These are phyloP conservation scores for Lycophotia porphyrea DNA, from an alignment of 2,888 invertebrate genomes.

Conservation along the genomic window DNA sequence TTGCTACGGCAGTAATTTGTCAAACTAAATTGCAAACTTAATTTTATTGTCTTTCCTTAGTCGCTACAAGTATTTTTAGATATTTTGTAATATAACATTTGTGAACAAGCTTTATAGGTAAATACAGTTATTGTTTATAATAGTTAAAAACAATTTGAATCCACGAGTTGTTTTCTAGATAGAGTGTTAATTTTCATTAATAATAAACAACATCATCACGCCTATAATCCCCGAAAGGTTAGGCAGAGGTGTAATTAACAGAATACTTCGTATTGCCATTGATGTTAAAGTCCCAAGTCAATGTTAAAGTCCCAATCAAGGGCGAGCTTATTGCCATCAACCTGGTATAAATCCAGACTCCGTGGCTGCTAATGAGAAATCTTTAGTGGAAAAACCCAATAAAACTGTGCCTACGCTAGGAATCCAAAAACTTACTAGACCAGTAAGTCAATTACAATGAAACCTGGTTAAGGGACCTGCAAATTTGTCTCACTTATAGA, in stretches of 20 bases:
- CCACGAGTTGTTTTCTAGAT: neutral
- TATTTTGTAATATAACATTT: neutral
- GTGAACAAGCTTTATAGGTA: neutral
- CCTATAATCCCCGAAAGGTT: neutral
- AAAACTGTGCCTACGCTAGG: too few relatives aligned
- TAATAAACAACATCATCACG: neutral
- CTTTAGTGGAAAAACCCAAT: too few relatives aligned
- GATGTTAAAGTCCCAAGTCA: too few relatives aligned
- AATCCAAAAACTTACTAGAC: too few relatives aligned
- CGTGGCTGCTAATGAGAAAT: too few relatives aligned
- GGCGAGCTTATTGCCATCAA: too few relatives aligned
- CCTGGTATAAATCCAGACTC: too few relatives aligned
- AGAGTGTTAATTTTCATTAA: neutral
- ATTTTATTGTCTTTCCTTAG: constrained; percentile 65
- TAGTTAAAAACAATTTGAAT: neutral
- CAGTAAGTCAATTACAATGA: too few relatives aligned
- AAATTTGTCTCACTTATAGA: too few relatives aligned
- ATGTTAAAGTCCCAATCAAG: too few relatives aligned
- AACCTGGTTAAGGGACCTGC: too few relatives aligned
- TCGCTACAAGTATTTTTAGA: constrained; percentile 12
- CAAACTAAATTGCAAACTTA: constrained; percentile 68
- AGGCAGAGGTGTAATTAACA: neutral
- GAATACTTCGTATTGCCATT: neutral
- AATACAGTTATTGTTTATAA: neutral
- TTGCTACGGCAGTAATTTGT: constrained; percentile 67